Base-by-base conservation (phyloP, 2,888 invertebrate species). In the Conus canariensis region DNA sequence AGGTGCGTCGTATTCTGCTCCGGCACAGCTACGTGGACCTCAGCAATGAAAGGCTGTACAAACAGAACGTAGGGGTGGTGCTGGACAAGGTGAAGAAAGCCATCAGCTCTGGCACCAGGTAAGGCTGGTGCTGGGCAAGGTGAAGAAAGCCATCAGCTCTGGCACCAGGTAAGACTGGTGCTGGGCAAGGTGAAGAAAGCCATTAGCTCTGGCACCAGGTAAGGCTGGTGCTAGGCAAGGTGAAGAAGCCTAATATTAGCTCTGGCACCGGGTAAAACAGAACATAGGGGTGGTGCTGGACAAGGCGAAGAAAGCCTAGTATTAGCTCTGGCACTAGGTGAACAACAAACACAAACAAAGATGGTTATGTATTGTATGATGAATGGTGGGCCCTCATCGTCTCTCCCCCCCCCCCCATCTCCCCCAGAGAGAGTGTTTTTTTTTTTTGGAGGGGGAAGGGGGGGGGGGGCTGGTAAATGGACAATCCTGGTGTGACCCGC, bases 31-130 rank as follows among this genome's bases (percentile, higher is more conserved):
- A 94, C 85, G 93, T 96, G 58, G 96, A 96, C 87, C 91, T 96
- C 9, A 95, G 95, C 91, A 96, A 95, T 91, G 95, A 96, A 22
- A 91, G 95, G 88, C 92, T 96, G 56, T 95, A 94, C 90, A 94
- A 94, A 91, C 95, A 95, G 90, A 96, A 96, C 90, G 92, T 95
- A 85, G 90, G 91, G 12, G 80, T 93, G 56, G 93, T 96, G 16
- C 90, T 95, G 86, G 95, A 95, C 25, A 94, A 92, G 89, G 93
- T 96, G 6, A 94, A 94, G 87, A 95, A 94, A 90, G 88, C 92
- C 67, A 92, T 93, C 60, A 90, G n/a, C 16, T 14, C 45, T 10
- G 22, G 60, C 25, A 14, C 64, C 64, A 16, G 25, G 30, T n/a
- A 67, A 16, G 7, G 10, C n/a, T 85, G 59, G 93, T 96, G 16